These are phyloP conservation scores for Loris lydekkerianus DNA, from an alignment of 2,797 vertebrate genomes.

Conservation along the genomic window DNA sequence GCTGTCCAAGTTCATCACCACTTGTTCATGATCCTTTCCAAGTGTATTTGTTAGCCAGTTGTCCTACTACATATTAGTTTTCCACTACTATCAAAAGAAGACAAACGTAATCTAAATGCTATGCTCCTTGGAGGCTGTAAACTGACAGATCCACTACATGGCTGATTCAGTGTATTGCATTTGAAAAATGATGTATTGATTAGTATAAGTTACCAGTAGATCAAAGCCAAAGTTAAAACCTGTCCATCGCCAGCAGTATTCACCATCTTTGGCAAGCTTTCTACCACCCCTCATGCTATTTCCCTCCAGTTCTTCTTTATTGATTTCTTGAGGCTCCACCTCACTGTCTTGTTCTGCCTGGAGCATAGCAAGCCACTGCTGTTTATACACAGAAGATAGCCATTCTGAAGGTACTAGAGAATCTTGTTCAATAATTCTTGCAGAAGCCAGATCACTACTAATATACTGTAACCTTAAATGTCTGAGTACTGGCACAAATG, in stretches of 20 bases:
- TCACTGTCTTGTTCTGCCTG: conserved; percentile 98
- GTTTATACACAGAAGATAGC: conserved; percentile 96
- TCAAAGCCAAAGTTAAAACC: conserved; percentile 99
- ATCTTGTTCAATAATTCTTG: conserved; percentile 96
- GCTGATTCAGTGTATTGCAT: conserved; percentile 97
- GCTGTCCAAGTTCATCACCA: conserved; percentile 98
- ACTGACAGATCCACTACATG: conserved; percentile 96
- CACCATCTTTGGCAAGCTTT: too few relatives aligned
- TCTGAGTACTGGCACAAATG: conserved; percentile 92
- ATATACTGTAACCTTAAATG: conserved; percentile 97
- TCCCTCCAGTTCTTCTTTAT: too few relatives aligned
- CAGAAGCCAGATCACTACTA: conserved; percentile 97
- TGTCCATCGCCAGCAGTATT: conserved; percentile 99
- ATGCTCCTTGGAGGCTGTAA: conserved; percentile 95
- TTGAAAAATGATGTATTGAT: conserved; percentile 98
- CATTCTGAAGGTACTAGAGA: conserved; percentile 94
- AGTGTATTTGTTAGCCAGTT: too few relatives aligned
- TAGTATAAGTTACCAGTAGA: conserved; percentile 98
- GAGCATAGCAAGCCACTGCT: conserved; percentile 99
- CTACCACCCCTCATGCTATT: too few relatives aligned
- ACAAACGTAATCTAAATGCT: conserved; percentile 91
- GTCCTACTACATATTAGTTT: too few relatives aligned
- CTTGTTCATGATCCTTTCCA: conserved; percentile 92
- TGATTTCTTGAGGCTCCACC: conserved; percentile 88
- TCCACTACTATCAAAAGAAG: too few relatives aligned